phyloP scores from a whole-genome alignment of 2,113 vertebrate genomes.

The Platichthys stellatus region DNA sequence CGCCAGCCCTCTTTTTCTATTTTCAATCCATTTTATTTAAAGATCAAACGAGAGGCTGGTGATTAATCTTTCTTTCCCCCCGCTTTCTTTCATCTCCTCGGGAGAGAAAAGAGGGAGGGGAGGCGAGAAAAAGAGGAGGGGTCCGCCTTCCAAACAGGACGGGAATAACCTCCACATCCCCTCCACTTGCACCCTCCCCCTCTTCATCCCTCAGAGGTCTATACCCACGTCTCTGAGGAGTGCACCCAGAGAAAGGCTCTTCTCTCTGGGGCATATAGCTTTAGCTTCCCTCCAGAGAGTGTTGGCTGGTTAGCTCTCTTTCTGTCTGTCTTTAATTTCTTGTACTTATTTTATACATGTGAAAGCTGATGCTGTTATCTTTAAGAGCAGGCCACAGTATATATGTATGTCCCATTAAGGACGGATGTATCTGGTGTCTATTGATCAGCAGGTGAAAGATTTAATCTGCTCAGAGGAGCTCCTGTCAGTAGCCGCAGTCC shows the following conservation, averaged over 20 bases:
- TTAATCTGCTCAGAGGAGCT: conserved; percentile 29
- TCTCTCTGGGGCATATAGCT: conserved; percentile 33
- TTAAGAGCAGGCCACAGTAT: conserved; percentile 12
- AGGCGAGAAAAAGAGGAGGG: conserved; percentile 58
- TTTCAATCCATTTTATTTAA: conserved; percentile 83
- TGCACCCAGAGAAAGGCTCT: conserved; percentile 43
- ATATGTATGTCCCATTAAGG: conserved; percentile 20
- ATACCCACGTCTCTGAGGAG: conserved; percentile 37
- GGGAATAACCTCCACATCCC: conserved; percentile 72
- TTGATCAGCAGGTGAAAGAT: conserved; percentile 16
- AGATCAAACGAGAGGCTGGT: conserved; percentile 82
- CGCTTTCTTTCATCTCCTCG: conserved; percentile 79
- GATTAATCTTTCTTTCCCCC: conserved; percentile 81
- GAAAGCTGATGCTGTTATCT: conserved; percentile 23
- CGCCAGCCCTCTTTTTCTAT: conserved; percentile 64
- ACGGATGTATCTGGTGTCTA: conserved; percentile 17
- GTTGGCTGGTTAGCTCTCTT: conserved; percentile 31
- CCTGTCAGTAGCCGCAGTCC: conserved; percentile 12
- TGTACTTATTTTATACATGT: conserved; percentile 39
- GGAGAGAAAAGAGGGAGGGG: conserved; percentile 53
- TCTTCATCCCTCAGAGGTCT: conserved; percentile 54
- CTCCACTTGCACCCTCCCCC: conserved; percentile 30
- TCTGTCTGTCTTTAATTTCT: conserved; percentile 19
- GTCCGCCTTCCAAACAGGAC: conserved; percentile 63
- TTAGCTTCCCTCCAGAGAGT: conserved; percentile 30